Evolutionary conservation across 2,113 vertebrate genomes (phyloP), one percentile per base, ranked within the genome.

Genomic region (Engraulis encrasicolus): DNA sequence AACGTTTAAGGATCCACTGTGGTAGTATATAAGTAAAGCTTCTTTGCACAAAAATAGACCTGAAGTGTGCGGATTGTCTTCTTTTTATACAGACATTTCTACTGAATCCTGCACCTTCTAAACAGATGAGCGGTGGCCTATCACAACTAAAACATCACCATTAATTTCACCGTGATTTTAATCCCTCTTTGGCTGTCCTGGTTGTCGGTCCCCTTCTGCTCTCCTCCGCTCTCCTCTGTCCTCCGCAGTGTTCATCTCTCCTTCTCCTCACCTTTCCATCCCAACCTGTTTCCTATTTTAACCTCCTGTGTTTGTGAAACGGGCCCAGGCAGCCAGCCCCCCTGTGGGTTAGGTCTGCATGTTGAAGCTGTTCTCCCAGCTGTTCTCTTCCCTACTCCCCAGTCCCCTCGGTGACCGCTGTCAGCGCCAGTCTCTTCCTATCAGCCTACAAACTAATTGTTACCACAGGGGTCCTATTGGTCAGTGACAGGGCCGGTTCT

Each of bases 391-490:
- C 40, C 40, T 45, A 45, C 40, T n/a, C n/a, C n/a, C n/a, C n/a
- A n/a, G n/a, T n/a, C 3, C 9, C 9, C 84, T 79, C 82, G 84
- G 50, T 78, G 84, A 79, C 38, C 78, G 34, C n/a, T n/a, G 50
- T 81, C 80, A 18, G n/a, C 79, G 82, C 77, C 78, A 34, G 81
- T 66, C 83, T 17, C 83, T 79, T 82, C 81, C 79, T 81, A 50
- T 81, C 6, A 45, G 2, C 78, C 37, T 15, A 45, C 3, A 45
- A 45, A 45, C 40, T 45, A 45, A 5, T 45, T 45, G 40, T 45
- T 45, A 9, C 40, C 40, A 45, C n/a, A n/a, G n/a, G n/a, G n/a
- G 40, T 3, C 4, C 40, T 45, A 9, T 9, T n/a, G n/a, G n/a
- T n/a, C n/a, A n/a, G n/a, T n/a, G n/a, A n/a, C n/a, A n/a, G n/a